These are phyloP conservation scores for Accipiter virgatus DNA, from an alignment of 2,113 vertebrate genomes.

Conservation along the genomic window DNA sequence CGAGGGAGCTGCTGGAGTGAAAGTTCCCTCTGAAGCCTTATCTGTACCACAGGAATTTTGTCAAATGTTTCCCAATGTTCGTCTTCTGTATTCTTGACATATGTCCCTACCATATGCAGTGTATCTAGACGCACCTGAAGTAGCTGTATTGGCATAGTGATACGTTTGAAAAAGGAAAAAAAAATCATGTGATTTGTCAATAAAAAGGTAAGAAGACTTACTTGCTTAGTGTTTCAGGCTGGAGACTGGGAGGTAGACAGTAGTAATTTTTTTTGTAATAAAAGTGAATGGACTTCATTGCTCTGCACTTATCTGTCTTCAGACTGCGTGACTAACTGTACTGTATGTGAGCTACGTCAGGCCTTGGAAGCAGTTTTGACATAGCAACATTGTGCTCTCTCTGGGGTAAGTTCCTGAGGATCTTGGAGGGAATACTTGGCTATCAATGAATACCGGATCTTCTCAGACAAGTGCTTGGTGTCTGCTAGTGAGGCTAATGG, in stretches of 20 bases:
- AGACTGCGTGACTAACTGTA: neutral
- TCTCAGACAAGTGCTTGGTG: neutral
- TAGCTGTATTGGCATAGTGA: neutral
- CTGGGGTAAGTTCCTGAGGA: neutral
- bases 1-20: neutral
- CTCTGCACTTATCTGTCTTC: neutral
- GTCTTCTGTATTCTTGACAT: neutral
- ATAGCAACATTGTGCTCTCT: rapidly evolving
- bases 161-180: neutral
- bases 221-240: neutral
- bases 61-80: neutral
- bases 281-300: neutral
- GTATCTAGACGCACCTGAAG: neutral
- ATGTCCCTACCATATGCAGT: neutral
- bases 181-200: neutral
- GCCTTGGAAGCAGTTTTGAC: neutral
- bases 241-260: neutral
- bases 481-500: neutral
- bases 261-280: neutral
- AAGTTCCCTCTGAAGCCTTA: neutral
- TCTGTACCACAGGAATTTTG: neutral
- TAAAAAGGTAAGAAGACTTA: neutral
- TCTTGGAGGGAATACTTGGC: neutral
- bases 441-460: neutral
- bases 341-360: neutral